Base-by-base conservation (phyloP, 2,888 invertebrate species). In the Pandemis corylana region DNA sequence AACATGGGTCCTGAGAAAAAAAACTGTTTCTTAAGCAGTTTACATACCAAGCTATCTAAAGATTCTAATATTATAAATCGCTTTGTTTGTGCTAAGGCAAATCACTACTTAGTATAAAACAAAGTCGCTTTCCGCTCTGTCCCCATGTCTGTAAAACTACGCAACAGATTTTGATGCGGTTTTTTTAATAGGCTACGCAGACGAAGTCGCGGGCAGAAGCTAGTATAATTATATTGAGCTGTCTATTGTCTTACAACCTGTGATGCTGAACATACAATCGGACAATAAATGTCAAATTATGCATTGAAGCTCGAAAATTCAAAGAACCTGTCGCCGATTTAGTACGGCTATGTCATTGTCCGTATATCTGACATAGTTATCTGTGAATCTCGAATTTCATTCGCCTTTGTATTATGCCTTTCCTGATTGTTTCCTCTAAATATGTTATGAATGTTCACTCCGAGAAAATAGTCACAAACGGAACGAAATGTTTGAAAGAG, bases 381-480 rank as follows among this genome's bases (percentile, higher is more conserved):
- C 64, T 59, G 49, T 56, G 59, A 64, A 73, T 28, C 46, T 41
- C 49, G 49, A 65, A 69, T 49, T 46, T 46, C 68, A 65, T 59
- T 28, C 20, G 59, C 9, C 46, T 49, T 65, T 51, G n/a, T 65
- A 13, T 65, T 65, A 49, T 59, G 51, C 7, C 42, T 51, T 44
- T 49, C 10, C 41, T 61, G 13, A 65, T 65, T 69, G 68, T 69
- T 73, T 69, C 49, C 10, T 73, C n/a, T 64, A 59, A 73, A 68
- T 59, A 63, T 36, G 15, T 69, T 68, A n/a, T 49, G 59, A 51
- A 65, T 46, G 46, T 44, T 49, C 15, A 36, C 6, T 7, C 62
- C 41, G 41, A 20, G 12, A 20, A 41, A 46, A 70, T 42, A 15
- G 12, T 20, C 28, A 71, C 56, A 63, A 51, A 53, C 62, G 51